Conservation (phyloP, 1,140 invertebrate genomes). For the Bemisia tabaci region DNA sequence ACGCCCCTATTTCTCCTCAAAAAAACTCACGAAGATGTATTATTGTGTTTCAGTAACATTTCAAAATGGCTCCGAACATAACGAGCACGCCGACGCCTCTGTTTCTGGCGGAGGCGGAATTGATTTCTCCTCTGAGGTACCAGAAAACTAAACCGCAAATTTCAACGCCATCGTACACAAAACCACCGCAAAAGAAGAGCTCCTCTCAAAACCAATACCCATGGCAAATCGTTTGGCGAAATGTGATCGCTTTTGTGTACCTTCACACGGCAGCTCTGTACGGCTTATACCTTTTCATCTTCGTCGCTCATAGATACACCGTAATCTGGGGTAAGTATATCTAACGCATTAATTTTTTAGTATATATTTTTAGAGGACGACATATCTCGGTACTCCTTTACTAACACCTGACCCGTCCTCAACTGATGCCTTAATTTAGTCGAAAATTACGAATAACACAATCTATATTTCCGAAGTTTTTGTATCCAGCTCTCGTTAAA, state of each 20-base stretch:
- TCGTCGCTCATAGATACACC: not conserved
- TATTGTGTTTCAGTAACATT: not conserved
- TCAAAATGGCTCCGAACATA: not conserved
- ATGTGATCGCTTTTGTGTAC: conserved; percentile 51
- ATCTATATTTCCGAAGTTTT: no score
- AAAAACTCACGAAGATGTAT: no score
- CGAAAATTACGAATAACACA: no score
- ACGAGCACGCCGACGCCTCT: not conserved
- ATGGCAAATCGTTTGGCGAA: conserved; percentile 56
- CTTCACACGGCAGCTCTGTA: conserved; percentile 44
- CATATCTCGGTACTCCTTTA: no score
- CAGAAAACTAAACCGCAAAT: not conserved
- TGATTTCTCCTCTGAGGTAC: not conserved
- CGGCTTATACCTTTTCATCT: conserved; percentile 41
- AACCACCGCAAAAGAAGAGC: not conserved
- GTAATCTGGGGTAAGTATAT: conserved; percentile 5
- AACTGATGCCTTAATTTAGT: no score
- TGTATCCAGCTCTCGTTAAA: no score
- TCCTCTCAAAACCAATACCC: conserved; percentile 24
- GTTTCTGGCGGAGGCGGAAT: not conserved
- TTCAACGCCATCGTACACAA: not conserved
- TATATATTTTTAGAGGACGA: no score
- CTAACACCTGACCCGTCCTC: no score
- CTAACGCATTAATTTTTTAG: no score
- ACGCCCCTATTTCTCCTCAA: no score